phyloP scores from a whole-genome alignment of 2,113 vertebrate species.

The Chionomys nivalis region DNA sequence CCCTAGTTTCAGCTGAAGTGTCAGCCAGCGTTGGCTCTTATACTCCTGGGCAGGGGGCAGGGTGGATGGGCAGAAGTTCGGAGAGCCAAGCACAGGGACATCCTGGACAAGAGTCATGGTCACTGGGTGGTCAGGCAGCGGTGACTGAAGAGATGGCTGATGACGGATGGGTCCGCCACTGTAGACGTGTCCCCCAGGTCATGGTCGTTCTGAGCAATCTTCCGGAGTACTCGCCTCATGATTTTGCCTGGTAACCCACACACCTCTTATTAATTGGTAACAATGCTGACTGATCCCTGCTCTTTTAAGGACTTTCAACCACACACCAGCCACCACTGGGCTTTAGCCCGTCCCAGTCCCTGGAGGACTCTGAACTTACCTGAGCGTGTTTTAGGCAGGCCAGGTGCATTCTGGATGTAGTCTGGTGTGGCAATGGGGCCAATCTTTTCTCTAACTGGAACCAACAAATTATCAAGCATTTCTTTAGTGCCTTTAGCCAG shows the following conservation, averaged over 20 bases:
- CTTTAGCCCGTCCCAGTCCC: not conserved
- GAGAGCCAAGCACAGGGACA: constrained; percentile 59
- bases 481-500: constrained; percentile 44
- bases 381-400: constrained; percentile 98
- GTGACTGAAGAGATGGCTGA: constrained; percentile 93
- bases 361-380: constrained; percentile 84
- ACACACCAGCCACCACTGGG: not conserved
- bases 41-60: constrained; percentile 25
- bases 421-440: constrained; percentile 98
- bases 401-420: constrained; percentile 96
- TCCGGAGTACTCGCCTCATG: constrained; percentile 94
- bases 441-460: constrained; percentile 96
- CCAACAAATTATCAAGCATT: constrained; percentile 63
- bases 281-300: not conserved
- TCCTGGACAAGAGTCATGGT: constrained; percentile 57
- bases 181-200: constrained; percentile 96
- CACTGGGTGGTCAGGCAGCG: constrained; percentile 89
- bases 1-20: not conserved
- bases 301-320: constrained; percentile 24
- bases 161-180: constrained; percentile 91
- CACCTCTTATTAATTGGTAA: constrained; percentile 50
- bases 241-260: constrained; percentile 92
- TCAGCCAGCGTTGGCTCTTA: not conserved
- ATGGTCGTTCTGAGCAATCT: constrained; percentile 94
- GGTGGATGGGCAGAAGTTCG: constrained; percentile 53